Percentiles rank a stretch among this genome's conserved stretches.
Conservation (phyloP, 2,888 invertebrate species). For the Phytoseiulus persimilis region DNA sequence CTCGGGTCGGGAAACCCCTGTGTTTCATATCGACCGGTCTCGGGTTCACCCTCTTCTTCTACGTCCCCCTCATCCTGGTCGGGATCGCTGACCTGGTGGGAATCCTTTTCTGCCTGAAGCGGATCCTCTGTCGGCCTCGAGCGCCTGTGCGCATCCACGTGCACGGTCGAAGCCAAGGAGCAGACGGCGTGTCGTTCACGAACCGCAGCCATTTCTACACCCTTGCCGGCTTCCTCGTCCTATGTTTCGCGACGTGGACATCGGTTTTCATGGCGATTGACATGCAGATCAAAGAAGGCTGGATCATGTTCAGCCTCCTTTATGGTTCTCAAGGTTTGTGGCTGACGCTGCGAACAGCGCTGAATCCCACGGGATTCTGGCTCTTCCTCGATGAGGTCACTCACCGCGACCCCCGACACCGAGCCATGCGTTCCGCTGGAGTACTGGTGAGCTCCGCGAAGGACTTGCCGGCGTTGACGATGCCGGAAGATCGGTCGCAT, state of each 20-base stretch:
- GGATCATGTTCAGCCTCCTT: slow-evolving; percentile 24
- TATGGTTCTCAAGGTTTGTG: slow-evolving; percentile 17
- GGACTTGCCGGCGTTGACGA: slow-evolving; percentile 11
- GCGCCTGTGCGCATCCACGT: slow-evolving; percentile 27
- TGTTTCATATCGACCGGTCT: slow-evolving; percentile 30
- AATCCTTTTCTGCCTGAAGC: not conserved
- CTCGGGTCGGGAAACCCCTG: slow-evolving; percentile 20
- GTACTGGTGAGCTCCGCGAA: slow-evolving; percentile 24
- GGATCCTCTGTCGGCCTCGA: slow-evolving; percentile 9
- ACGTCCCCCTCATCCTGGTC: slow-evolving; percentile 8
- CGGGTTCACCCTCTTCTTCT: slow-evolving; percentile 21
- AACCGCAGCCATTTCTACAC: slow-evolving; percentile 28
- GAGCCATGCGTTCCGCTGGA: slow-evolving; percentile 28
- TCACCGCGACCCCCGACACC: slow-evolving; percentile 10
- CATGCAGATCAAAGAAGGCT: slow-evolving; percentile 32
- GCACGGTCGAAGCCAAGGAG: not conserved
- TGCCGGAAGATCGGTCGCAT: slow-evolving; percentile 33
- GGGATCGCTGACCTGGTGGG: slow-evolving; percentile 17
- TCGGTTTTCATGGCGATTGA: slow-evolving; percentile 25
- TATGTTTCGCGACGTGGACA: slow-evolving; percentile 23
- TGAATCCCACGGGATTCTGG: slow-evolving; percentile 23
- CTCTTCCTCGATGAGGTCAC: slow-evolving; percentile 27
- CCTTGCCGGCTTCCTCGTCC: slow-evolving; percentile 19
- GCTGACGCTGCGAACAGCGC: slow-evolving; percentile 8
- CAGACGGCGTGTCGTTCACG: not conserved